phyloP scores from a whole-genome alignment of 2,113 vertebrate species.

The Oreochromis tanganicae region DNA sequence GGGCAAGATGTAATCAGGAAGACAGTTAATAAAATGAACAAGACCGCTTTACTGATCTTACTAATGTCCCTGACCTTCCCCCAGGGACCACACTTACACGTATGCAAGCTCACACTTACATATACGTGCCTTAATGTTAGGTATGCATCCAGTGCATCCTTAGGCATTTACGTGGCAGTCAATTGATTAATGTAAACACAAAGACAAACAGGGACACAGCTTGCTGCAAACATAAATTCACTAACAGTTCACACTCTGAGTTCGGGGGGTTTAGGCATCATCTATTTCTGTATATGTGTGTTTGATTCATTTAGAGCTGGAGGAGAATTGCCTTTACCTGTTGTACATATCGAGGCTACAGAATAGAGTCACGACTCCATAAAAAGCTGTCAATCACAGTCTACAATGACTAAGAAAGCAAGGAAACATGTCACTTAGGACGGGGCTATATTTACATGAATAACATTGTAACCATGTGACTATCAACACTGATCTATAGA shows the following conservation, averaged over 20 bases:
- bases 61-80: conserved; percentile 65
- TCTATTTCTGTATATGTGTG: conserved; percentile 5
- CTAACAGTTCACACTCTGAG: not conserved
- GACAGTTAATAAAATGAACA: conserved; percentile 69
- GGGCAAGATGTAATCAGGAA: conserved; percentile 64
- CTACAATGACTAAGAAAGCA: conserved; percentile 29
- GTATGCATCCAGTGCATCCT: not conserved
- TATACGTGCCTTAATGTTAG: not conserved
- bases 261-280: not conserved
- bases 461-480: not conserved
- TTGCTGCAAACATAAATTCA: not conserved
- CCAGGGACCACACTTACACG: not conserved
- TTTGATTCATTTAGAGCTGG: not conserved
- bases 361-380: conserved; percentile 1
- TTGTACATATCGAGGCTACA: not conserved
- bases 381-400: conserved; percentile 36
- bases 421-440: not conserved
- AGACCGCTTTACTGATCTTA: conserved; percentile 51
- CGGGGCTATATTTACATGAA: conserved; percentile 21
- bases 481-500: not conserved
- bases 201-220: not conserved
- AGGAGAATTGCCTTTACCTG: not conserved
- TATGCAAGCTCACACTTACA: not conserved
- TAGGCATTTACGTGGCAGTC: not conserved
- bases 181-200: not conserved